Conservation (phyloP, 2,113 vertebrate genomes). For the Bubo scandiacus region DNA sequence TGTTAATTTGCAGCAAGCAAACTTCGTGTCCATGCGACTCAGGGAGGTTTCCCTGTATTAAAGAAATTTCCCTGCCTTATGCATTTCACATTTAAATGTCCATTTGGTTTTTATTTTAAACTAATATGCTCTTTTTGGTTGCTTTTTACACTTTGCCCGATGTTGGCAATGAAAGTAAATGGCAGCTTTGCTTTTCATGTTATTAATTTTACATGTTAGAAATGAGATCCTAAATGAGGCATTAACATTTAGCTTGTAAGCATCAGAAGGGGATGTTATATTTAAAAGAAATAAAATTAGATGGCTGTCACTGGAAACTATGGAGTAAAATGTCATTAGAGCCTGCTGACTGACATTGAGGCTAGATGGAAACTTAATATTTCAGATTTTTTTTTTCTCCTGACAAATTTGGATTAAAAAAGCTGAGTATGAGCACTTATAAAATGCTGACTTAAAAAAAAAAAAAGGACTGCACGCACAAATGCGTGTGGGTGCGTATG, state of each 20-base stretch:
- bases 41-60: neutral
- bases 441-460: neutral
- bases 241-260: conserved; percentile 4
- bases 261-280: neutral
- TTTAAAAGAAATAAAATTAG: conserved; percentile 7
- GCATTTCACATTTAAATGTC: neutral
- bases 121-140: neutral
- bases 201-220: conserved; percentile 3
- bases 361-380: neutral
- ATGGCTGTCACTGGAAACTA: neutral
- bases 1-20: neutral
- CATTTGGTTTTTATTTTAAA: neutral
- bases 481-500: rapidly evolving
- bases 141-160: neutral
- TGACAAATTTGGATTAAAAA: neutral
- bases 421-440: neutral
- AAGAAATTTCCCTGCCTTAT: neutral
- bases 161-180: neutral
- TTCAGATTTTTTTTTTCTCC: neutral
- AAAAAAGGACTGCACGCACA: neutral
- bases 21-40: neutral
- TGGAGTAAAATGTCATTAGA: neutral
- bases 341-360: neutral
- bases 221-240: neutral
- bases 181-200: neutral